A percentile compares a stretch with the other conserved stretches of the same genome.
Conservation (phyloP, 2,888 invertebrate species). For the Aporophyla nigra region DNA sequence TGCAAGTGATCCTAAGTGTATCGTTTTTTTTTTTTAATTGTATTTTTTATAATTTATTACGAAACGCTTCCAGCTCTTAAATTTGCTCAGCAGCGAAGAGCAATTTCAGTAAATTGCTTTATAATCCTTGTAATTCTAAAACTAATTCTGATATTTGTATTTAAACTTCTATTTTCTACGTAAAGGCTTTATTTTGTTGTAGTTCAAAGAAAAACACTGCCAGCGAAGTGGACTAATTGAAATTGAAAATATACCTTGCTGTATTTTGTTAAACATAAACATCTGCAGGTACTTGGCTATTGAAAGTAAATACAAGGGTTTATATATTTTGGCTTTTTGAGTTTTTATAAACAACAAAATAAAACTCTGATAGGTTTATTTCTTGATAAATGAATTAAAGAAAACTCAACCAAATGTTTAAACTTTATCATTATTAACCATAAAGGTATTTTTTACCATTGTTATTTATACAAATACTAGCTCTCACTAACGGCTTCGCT, state of each 20-base stretch:
- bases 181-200: conserved; percentile 12
- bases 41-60: background rate
- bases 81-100: too few relatives aligned
- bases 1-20: too few relatives aligned
- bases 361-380: background rate
- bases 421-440: background rate
- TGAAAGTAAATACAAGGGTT: background rate
- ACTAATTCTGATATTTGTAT: conserved; percentile 9
- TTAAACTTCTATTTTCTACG: conserved; percentile 12
- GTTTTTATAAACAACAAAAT: too few relatives aligned
- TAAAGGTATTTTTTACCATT: too few relatives aligned
- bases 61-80: background rate
- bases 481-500: too few relatives aligned
- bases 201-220: conserved; percentile 9
- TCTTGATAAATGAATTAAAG: background rate
- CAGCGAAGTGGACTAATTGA: background rate
- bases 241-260: background rate
- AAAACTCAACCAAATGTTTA: background rate
- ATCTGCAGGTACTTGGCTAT: background rate
- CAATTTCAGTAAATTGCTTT: conserved; percentile 1
- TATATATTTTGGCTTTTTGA: too few relatives aligned
- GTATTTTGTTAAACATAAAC: background rate
- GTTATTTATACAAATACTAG: too few relatives aligned
- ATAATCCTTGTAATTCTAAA: conserved; percentile 8
- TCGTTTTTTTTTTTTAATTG: background rate